phyloP scores from a whole-genome alignment of 2,888 invertebrate genomes.

The Mesopsocus fuscifrons region DNA sequence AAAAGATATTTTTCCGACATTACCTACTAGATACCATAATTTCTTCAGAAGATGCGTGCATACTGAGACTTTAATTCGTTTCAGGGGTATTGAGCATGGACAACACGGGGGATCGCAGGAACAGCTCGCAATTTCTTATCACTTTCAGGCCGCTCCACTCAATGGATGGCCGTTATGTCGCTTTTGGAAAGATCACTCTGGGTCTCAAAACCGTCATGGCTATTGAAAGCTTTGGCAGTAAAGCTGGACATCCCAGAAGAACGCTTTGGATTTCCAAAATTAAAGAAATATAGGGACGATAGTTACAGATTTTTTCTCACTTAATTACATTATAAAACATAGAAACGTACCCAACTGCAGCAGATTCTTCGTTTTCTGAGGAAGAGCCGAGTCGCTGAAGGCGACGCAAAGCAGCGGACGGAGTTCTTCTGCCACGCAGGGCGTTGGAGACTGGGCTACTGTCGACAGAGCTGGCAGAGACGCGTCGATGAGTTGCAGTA shows the following conservation, averaged over 20 bases:
- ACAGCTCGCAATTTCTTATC: conserved; percentile 16
- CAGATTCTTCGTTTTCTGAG: background rate
- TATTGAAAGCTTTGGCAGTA: conserved; percentile 8
- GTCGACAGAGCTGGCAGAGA: background rate
- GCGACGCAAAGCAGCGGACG: background rate
- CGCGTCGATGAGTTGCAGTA: background rate
- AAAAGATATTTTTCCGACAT: no score
- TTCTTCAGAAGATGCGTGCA: no score
- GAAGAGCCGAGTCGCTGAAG: background rate
- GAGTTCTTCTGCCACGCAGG: background rate
- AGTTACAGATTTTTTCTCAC: no score
- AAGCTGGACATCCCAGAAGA: background rate
- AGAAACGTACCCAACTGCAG: no score
- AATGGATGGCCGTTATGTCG: conserved; percentile 14
- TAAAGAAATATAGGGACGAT: no score
- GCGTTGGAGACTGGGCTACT: background rate
- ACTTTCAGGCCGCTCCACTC: conserved; percentile 13
- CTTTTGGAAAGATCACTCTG: conserved; percentile 15
- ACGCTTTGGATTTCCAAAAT: no score
- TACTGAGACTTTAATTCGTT: conserved; percentile 7
- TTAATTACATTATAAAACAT: no score
- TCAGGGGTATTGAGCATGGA: conserved; percentile 15
- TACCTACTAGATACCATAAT: no score
- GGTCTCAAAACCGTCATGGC: conserved; percentile 13
- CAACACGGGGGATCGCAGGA: conserved; percentile 13